Conservation (phyloP, 2,797 vertebrate genomes). For the Netta rufina region DNA sequence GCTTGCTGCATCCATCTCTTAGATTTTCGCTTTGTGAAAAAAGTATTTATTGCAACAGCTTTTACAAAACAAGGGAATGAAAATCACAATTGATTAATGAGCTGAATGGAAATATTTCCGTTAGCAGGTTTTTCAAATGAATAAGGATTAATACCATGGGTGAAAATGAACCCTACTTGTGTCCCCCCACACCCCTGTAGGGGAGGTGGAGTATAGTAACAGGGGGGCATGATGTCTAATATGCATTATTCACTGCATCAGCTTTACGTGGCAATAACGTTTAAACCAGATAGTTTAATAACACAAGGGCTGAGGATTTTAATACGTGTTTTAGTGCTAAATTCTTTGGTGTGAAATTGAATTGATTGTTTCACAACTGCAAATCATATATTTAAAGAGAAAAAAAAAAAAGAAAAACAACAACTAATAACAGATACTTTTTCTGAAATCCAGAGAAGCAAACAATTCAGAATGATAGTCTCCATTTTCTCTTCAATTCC, state of each 20-base stretch:
- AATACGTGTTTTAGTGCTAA: neutral
- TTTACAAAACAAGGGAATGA: slow-evolving; percentile 92
- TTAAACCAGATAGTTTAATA: slow-evolving; percentile 51
- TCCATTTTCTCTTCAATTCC: slow-evolving; percentile 59
- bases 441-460: slow-evolving; percentile 38
- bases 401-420: neutral
- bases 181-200: neutral
- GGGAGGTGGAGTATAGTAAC: neutral
- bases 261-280: slow-evolving; percentile 60
- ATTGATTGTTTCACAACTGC: slow-evolving; percentile 48
- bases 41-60: slow-evolving; percentile 93
- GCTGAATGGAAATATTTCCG: slow-evolving; percentile 90
- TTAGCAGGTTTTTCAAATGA: slow-evolving; percentile 88
- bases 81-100: slow-evolving; percentile 96
- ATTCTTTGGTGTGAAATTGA: slow-evolving; percentile 28
- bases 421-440: neutral
- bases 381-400: slow-evolving; percentile 49
- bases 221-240: neutral
- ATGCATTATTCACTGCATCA: slow-evolving; percentile 51
- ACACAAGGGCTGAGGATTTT: slow-evolving; percentile 47
- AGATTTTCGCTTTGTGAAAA: slow-evolving; percentile 92
- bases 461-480: slow-evolving; percentile 53
- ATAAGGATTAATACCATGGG: slow-evolving; percentile 77
- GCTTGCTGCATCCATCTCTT: slow-evolving; percentile 97
- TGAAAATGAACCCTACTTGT: slow-evolving; percentile 62